Evolutionary conservation across 2,888 invertebrate genomes (phyloP).

Genomic region (Apamea sordens): DNA sequence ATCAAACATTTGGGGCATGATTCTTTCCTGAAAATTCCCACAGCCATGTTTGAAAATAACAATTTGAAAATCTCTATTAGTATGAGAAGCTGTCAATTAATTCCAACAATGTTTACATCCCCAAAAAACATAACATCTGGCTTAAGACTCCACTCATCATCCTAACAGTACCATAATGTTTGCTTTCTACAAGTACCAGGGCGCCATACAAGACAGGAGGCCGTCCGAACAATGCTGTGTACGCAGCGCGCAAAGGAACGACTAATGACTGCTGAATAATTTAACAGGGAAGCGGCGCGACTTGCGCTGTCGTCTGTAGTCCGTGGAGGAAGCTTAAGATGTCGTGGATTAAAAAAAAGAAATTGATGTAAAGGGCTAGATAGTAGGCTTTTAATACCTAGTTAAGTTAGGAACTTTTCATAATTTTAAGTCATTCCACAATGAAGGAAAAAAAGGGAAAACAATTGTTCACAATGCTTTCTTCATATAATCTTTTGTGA

Average conservation of each 20-base stretch:
- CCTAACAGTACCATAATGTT: conserved; percentile 47
- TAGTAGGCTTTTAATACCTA: neutral
- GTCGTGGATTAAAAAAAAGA: neutral
- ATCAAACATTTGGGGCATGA: no score
- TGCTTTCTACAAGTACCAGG: conserved; percentile 66
- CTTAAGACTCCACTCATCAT: conserved; percentile 25
- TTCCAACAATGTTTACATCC: neutral
- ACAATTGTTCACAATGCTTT: neutral
- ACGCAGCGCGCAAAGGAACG: conserved; percentile 70
- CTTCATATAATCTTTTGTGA: neutral
- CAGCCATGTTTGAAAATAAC: neutral
- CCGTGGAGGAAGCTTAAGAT: conserved; percentile 4
- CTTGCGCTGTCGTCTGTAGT: conserved; percentile 47
- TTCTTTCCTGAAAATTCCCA: neutral
- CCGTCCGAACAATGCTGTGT: conserved; percentile 69
- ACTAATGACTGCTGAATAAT: conserved; percentile 85
- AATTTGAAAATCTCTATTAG: neutral
- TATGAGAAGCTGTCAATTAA: neutral
- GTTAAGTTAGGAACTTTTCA: neutral
- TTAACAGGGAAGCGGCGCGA: conserved; percentile 68
- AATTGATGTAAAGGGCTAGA: neutral
- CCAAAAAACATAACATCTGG: conserved; percentile 48
- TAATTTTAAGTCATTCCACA: no score
- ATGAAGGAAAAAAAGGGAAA: neutral
- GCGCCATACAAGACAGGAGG: conserved; percentile 62